These are phyloP conservation scores for Ruditapes philippinarum DNA, from an alignment of 1,140 invertebrate genomes.

Conservation along the genomic window DNA sequence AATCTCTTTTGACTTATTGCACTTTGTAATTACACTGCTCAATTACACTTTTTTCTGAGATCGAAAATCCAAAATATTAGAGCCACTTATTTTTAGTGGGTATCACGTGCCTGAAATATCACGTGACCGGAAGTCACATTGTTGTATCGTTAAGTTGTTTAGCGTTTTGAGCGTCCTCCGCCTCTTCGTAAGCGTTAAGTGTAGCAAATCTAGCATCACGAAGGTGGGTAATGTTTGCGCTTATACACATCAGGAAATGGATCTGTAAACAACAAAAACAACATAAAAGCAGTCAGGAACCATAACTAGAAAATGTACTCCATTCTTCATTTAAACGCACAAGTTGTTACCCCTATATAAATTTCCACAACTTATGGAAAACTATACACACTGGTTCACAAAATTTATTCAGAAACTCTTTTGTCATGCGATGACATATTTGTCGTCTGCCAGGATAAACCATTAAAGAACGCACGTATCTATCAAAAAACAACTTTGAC, in stretches of 20 bases:
- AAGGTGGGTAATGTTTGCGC: conserved; percentile 80
- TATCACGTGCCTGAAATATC: conserved; percentile 16
- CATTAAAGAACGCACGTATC: too few relatives aligned
- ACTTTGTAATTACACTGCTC: neutral
- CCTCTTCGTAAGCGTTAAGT: conserved; percentile 77
- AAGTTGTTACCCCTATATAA: too few relatives aligned
- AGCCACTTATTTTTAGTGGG: neutral
- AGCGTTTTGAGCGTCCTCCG: conserved; percentile 73
- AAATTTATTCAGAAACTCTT: too few relatives aligned
- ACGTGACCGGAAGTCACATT: conserved; percentile 70
- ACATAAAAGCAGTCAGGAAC: too few relatives aligned
- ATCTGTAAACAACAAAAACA: conserved; percentile 72
- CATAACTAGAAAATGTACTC: too few relatives aligned
- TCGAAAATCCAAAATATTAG: conserved; percentile 11
- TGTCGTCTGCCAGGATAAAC: too few relatives aligned
- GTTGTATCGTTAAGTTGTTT: conserved; percentile 80
- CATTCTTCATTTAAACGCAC: too few relatives aligned
- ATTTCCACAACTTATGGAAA: too few relatives aligned
- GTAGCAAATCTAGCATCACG: conserved; percentile 78
- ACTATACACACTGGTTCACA: too few relatives aligned
- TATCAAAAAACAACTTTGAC: too few relatives aligned
- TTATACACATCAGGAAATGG: conserved; percentile 79
- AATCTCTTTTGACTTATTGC: conserved; percentile 26
- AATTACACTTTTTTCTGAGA: conserved; percentile 1
- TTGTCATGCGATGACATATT: too few relatives aligned